These are phyloP conservation scores for Ariopsis seemanni DNA, from an alignment of 2,113 vertebrate genomes.

Conservation along the genomic window DNA sequence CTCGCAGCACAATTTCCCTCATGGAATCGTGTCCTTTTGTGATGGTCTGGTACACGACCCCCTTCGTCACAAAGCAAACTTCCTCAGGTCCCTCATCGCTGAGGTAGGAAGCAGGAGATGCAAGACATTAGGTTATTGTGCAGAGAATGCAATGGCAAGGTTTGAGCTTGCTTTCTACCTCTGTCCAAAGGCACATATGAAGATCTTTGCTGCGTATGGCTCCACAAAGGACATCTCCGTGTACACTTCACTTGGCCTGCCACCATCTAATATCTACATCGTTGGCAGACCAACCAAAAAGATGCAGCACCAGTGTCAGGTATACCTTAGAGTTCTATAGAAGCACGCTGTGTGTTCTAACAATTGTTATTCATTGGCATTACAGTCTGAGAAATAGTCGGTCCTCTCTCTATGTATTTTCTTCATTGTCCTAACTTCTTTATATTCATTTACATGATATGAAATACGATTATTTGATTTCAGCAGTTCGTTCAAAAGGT, in stretches of 20 bases:
- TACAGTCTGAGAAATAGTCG: neutral
- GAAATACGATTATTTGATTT: neutral
- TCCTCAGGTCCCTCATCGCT: slow-evolving; percentile 86
- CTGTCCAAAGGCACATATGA: slow-evolving; percentile 84
- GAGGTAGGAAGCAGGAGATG: slow-evolving; percentile 69
- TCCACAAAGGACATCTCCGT: slow-evolving; percentile 97
- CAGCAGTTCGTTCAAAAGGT: neutral
- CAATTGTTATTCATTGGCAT: neutral
- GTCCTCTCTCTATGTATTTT: neutral
- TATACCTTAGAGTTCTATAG: slow-evolving; percentile 54
- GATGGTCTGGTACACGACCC: slow-evolving; percentile 97
- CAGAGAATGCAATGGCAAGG: neutral
- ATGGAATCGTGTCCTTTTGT: slow-evolving; percentile 95
- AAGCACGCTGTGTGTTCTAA: neutral
- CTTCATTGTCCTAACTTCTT: neutral
- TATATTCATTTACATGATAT: neutral
- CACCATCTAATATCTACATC: slow-evolving; percentile 93
- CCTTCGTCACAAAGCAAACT: slow-evolving; percentile 95
- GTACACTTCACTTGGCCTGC: slow-evolving; percentile 88
- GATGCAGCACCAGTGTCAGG: slow-evolving; percentile 95
- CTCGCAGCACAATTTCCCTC: slow-evolving; percentile 98
- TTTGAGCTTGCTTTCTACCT: neutral
- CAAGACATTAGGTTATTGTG: neutral
- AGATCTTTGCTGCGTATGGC: slow-evolving; percentile 89
- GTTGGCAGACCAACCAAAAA: slow-evolving; percentile 95